Conservation (phyloP, 2,888 invertebrate species). For the Electrophaes corylata region DNA sequence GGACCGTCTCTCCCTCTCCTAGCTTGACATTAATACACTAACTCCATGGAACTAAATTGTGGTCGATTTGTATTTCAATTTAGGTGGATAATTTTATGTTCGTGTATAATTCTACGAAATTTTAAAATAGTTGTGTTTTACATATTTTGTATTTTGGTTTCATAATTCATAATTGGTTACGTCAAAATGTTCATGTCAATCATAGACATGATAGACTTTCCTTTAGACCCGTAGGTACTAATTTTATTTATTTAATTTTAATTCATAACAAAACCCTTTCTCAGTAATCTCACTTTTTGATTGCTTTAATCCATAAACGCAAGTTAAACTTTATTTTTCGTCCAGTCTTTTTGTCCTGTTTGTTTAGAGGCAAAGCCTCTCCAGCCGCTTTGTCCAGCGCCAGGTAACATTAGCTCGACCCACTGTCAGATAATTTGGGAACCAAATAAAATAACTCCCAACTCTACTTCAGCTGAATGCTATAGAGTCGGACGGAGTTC, state of each 20-base stretch:
- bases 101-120: neutral
- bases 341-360: constrained; percentile 67
- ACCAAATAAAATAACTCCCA: constrained; percentile 71
- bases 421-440: constrained; percentile 76
- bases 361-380: constrained; percentile 79
- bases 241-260: too few species aligned
- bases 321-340: constrained; percentile 71
- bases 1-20: constrained; percentile 51
- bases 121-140: neutral
- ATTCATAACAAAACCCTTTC: too few species aligned
- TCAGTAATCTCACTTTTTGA: neutral
- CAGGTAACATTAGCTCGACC: constrained; percentile 78
- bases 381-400: constrained; percentile 81
- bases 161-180: neutral
- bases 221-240: neutral
- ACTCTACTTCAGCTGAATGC: constrained; percentile 53
- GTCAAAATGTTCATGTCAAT: neutral
- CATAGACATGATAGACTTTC: neutral
- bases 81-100: constrained; percentile 22
- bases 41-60: constrained; percentile 43
- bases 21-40: constrained; percentile 53
- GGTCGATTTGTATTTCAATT: constrained; percentile 34
- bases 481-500: constrained; percentile 41
- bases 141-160: neutral
- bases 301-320: constrained; percentile 16